Conservation (phyloP, 2,797 vertebrate genomes). For the Serranus cabrilla region DNA sequence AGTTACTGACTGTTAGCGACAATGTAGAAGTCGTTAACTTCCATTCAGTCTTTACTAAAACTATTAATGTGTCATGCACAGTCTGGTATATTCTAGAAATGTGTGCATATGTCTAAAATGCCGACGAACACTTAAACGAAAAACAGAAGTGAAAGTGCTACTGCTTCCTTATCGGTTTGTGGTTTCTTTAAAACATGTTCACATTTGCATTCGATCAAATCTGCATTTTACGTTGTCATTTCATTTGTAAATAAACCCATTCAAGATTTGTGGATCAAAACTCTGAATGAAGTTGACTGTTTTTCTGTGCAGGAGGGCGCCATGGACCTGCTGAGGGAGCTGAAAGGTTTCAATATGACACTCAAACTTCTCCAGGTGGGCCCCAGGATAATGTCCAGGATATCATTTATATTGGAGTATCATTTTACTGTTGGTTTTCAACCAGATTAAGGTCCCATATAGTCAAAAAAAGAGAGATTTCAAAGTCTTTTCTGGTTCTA, state of each 20-base stretch:
- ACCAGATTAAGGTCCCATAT: too few relatives aligned
- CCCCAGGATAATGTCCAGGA: not conserved
- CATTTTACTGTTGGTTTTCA: not conserved
- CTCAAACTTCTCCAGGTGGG: constrained; percentile 94
- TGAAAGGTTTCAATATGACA: constrained; percentile 91
- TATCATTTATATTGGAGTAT: not conserved
- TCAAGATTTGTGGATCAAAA: not conserved
- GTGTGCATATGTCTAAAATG: not conserved
- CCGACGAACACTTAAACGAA: not conserved
- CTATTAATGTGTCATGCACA: too few relatives aligned
- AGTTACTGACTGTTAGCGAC: not conserved
- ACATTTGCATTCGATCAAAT: not conserved
- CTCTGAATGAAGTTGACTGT: not conserved
- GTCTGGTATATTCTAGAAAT: too few relatives aligned
- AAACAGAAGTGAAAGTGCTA: constrained; percentile 44
- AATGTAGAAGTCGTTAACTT: too few relatives aligned
- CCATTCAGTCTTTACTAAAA: too few relatives aligned
- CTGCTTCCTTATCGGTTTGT: not conserved
- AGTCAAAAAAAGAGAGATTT: too few relatives aligned
- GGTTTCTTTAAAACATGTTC: not conserved
- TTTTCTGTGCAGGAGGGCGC: constrained; percentile 88
- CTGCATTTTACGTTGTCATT: not conserved
- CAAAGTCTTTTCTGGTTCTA: too few relatives aligned
- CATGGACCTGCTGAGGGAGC: constrained; percentile 92
- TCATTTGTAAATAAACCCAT: not conserved